These are phyloP conservation scores for Sphaerodactylus townsendi DNA, from an alignment of 2,113 vertebrate genomes.

Conservation along the genomic window DNA sequence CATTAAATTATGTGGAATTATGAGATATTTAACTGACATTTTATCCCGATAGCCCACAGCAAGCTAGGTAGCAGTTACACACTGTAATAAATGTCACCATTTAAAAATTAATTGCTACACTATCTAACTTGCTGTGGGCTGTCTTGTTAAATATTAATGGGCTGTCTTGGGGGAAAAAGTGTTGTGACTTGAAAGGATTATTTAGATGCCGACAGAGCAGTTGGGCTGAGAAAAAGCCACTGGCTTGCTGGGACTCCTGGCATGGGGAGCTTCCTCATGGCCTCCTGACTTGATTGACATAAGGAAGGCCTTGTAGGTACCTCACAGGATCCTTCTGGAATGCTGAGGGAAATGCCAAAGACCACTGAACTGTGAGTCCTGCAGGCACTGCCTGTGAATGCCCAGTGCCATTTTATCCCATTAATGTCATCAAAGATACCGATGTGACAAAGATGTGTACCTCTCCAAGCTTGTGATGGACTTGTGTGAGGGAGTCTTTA, in stretches of 20 bases:
- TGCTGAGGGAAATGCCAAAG: no score
- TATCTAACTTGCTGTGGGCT: constrained; percentile 74
- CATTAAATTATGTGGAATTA: constrained; percentile 66
- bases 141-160: constrained; percentile 72
- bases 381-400: no score
- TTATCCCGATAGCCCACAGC: constrained; percentile 71
- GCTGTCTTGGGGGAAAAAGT: constrained; percentile 56
- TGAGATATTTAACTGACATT: constrained; percentile 75
- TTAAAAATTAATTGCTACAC: constrained; percentile 75
- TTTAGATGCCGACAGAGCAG: constrained; percentile 52
- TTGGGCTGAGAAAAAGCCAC: not conserved
- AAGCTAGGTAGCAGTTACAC: constrained; percentile 69
- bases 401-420: no score
- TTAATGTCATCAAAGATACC: no score
- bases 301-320: not conserved
- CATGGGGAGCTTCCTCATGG: not conserved
- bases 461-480: no score
- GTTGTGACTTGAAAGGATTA: constrained; percentile 64
- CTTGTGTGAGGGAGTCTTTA: no score
- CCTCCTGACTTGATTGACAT: not conserved
- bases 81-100: constrained; percentile 74
- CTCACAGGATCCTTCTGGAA: not conserved
- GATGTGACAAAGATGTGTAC: no score
- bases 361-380: no score
- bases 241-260: not conserved